phyloP scores from a whole-genome alignment of 2,888 invertebrate genomes.

The Cepaea hortensis region DNA sequence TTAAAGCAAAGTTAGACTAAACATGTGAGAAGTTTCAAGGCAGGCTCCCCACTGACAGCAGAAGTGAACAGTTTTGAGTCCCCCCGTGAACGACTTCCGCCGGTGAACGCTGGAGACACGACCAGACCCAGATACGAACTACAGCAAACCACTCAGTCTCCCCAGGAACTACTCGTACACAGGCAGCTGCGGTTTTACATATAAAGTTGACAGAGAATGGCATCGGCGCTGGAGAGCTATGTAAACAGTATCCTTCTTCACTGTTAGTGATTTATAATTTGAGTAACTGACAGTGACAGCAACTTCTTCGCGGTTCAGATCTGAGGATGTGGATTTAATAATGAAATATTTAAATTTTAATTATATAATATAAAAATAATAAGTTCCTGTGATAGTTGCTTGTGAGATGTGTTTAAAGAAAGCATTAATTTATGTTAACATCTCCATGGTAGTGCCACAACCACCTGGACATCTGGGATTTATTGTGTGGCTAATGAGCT shows the following conservation, averaged over 20 bases:
- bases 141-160: not conserved
- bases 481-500: too few species aligned
- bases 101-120: not conserved
- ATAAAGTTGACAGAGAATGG: conserved; percentile 79
- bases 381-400: too few species aligned
- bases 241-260: conserved; percentile 86
- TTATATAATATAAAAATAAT: not conserved
- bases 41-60: not conserved
- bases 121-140: not conserved
- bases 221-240: conserved; percentile 89
- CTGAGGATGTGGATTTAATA: not conserved
- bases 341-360: not conserved
- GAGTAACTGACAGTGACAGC: not conserved
- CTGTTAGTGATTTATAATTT: not conserved
- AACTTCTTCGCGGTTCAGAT: not conserved
- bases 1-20: not conserved
- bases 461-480: too few species aligned
- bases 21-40: not conserved
- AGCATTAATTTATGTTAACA: too few species aligned
- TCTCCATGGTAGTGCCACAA: too few species aligned
- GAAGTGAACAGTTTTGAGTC: too few species aligned
- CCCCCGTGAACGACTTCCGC: not conserved
- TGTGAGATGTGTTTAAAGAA: too few species aligned
- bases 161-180: not conserved
- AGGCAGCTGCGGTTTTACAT: not conserved